Evolutionary conservation across 2,113 vertebrate genomes (phyloP), one percentile per base, ranked within the genome.

Genomic region (Edolisoma coerulescens): DNA sequence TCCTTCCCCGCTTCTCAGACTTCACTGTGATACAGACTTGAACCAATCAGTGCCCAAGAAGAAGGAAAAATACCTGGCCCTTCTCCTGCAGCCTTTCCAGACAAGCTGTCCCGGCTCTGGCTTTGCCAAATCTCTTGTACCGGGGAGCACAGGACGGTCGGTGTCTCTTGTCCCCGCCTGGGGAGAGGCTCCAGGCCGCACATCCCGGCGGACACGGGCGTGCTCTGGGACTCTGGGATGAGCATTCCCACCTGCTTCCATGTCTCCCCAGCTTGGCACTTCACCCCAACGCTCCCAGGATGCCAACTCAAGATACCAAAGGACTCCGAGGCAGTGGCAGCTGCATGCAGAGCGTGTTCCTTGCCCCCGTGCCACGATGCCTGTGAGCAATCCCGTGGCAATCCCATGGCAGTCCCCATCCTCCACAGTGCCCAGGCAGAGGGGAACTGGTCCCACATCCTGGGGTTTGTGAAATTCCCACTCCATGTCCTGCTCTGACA

Each of bases 21-120:
- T 96, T 97, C 96, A 97, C 96, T 97, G 96, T 97, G 96, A 97
- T 97, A 93, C 32, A 41, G 71, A 96, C 92, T 96, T 75, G 95
- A 96, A 96, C 96, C 95, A 89, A 74, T 93, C 93, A 96, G 95
- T 97, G 96, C 96, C 96, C 95, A 75, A 80, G 93, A 96, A 80
- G 90, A 92, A 87, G 65, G 85, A 84, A 53, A 71, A 69, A 42
- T 12, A 16, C 52, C 64, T 39, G 28, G 50, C 73, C 86, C 83
- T 89, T 89, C 83, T 89, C 82, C 60, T 88, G 30, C 92, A 85
- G 87, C 79, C 93, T 84, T 88, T 77, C 45, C 13, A 70, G 75
- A 64, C 30, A 10, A 52, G 42, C 32, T 83, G 26, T 70, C 60
- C 84, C 26, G 86, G 73, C 83, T 52, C 52, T 70, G 90, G 76